phyloP scores from a whole-genome alignment of 2,797 vertebrate species.

The Siniperca scherzeri region DNA sequence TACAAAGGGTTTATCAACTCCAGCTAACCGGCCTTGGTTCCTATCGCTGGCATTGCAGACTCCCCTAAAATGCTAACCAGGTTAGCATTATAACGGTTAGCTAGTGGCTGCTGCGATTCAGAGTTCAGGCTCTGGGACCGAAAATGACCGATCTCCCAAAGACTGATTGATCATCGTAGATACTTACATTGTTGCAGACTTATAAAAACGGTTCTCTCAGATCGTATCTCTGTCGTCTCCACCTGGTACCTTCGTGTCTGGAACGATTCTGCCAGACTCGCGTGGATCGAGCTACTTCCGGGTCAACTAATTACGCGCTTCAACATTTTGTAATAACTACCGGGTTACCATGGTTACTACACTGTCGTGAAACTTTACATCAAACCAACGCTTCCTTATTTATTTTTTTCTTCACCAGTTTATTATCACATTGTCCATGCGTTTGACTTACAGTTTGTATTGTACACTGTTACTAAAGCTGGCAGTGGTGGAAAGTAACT shows the following conservation, averaged over 20 bases:
- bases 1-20: not conserved
- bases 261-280: conserved; percentile 44
- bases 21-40: conserved; percentile 23
- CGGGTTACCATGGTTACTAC: conserved; percentile 56
- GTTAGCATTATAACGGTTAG: conserved; percentile 19
- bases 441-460: not conserved
- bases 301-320: conserved; percentile 38
- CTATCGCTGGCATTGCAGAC: not conserved
- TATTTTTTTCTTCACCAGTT: not conserved
- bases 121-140: accelerated
- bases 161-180: accelerated
- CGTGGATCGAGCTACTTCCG: conserved; percentile 69
- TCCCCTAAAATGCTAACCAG: not conserved
- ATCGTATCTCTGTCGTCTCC: not conserved
- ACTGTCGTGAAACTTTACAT: not conserved
- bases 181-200: conserved; percentile 70
- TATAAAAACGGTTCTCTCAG: not conserved
- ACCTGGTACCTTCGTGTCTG: conserved; percentile 27
- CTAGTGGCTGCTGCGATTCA: accelerated
- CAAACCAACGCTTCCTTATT: not conserved
- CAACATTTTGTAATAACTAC: conserved; percentile 34
- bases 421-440: not conserved
- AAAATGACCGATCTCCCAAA: accelerated
- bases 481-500: not conserved
- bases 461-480: not conserved